Evolutionary conservation across 2,113 vertebrate genomes (phyloP).

Genomic region (Megaleporinus macrocephalus): DNA sequence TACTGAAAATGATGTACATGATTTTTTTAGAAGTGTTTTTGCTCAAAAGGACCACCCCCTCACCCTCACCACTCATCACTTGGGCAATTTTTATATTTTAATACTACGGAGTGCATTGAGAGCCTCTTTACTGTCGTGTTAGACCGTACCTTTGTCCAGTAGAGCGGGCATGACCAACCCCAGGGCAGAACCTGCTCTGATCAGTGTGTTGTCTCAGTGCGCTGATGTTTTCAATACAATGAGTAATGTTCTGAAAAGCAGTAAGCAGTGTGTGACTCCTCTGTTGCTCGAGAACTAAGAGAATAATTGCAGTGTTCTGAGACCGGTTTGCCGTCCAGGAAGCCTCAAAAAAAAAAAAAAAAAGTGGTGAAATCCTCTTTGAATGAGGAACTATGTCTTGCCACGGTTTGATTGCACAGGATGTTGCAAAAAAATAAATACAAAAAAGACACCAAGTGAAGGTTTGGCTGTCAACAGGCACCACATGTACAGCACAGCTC

Average conservation of each 20-base stretch:
- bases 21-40: not conserved
- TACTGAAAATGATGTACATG: not conserved
- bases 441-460: not conserved
- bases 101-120: not conserved
- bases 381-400: not conserved
- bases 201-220: slow-evolving; percentile 44
- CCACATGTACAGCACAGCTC: too few relatives aligned
- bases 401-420: not conserved
- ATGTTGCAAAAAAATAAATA: too few relatives aligned
- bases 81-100: not conserved
- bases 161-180: slow-evolving; percentile 4
- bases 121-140: not conserved
- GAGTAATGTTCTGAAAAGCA: slow-evolving; percentile 46
- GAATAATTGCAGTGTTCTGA: not conserved
- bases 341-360: not conserved
- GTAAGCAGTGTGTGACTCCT: not conserved
- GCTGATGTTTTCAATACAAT: slow-evolving; percentile 44
- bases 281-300: not conserved
- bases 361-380: not conserved
- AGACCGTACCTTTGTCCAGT: slow-evolving; percentile 20
- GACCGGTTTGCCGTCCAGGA: not conserved
- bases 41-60: not conserved
- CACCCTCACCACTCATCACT: not conserved
- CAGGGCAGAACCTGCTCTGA: slow-evolving; percentile 42
- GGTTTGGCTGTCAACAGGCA: too few relatives aligned